phyloP scores from a whole-genome alignment of 2,888 invertebrate genomes.

The Epirrhoe tristata region DNA sequence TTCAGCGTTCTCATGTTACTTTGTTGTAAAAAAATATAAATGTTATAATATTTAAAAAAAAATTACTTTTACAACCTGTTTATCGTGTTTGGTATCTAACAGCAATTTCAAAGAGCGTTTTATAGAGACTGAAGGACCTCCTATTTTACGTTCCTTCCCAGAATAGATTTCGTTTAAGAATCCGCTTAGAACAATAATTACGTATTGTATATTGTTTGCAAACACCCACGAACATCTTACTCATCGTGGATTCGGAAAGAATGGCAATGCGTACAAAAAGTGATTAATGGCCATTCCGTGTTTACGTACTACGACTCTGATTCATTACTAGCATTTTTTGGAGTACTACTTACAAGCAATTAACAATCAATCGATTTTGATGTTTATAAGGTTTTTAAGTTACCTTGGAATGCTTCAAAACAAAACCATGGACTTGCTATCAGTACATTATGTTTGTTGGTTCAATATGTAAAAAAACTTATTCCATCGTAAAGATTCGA shows the following conservation, averaged over 20 bases:
- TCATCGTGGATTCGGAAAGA: constrained; percentile 56
- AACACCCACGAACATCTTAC: constrained; percentile 61
- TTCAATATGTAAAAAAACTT: constrained; percentile 3
- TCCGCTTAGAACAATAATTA: not conserved
- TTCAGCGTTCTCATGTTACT: too few relatives aligned
- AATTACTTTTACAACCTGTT: too few relatives aligned
- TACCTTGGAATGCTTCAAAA: not conserved
- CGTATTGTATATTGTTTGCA: constrained; percentile 7
- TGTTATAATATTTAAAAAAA: too few relatives aligned
- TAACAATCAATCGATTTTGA: constrained; percentile 17
- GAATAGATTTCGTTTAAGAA: not conserved
- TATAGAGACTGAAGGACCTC: not conserved
- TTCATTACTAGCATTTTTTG: constrained; percentile 35
- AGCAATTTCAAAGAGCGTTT: not conserved
- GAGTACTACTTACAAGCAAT: constrained; percentile 22
- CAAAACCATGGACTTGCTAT: not conserved
- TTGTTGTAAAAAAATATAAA: too few relatives aligned
- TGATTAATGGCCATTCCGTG: constrained; percentile 59
- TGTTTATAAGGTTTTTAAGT: not conserved
- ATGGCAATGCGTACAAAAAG: constrained; percentile 54
- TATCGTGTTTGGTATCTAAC: too few relatives aligned
- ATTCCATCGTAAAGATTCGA: constrained; percentile 10
- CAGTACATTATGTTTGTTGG: not conserved
- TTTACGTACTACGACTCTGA: constrained; percentile 39
- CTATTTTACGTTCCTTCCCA: not conserved